Base-by-base conservation (phyloP, 2,113 vertebrate genomes). In the Mesitornis unicolor region DNA sequence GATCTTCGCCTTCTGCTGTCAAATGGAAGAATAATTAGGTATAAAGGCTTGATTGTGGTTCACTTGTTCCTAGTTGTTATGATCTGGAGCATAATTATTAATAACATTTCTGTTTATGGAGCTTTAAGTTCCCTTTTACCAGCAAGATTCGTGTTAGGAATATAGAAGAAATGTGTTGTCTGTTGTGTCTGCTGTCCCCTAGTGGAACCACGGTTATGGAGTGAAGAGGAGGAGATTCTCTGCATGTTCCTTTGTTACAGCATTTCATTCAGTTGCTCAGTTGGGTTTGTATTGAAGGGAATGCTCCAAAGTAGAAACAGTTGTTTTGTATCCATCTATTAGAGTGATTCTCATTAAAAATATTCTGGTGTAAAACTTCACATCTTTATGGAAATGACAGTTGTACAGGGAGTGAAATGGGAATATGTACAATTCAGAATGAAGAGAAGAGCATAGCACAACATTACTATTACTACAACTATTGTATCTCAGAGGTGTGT, bases 11-110 rank as follows among this genome's bases (percentile, higher is more conserved):
- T 99, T 57, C 98, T 99, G 93, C 97, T 99, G 96, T 99, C 99
- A 91, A 99, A 99, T 91, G 99, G 99, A 93, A 98, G 98, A 90
- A 99, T 99, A 87, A 99, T 99, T 95, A 99, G 99, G 99, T 99
- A 97, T 9, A 92, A 84, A 87, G 53, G 24, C 35, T 67, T 90
- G 63, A 18, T 80, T 74, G 18, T 61, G 42, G 14, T 42, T 84
- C 36, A 29, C 12, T 81, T 86, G 16, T 65, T 83, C 57, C n/a
- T 85, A 51, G 18, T 67, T 45, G 14, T 83, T 83, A 22, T n/a
- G 36, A 31, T 88, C 50, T 51, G 12, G 31, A 53, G 24, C 45
- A 31, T 76, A 35, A 17, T 79, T 54, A 14, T 80, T 89, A 54
- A 20, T 53, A 43, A 36, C 13, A 16, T 53, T 77, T 90, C 22